Conservation (phyloP, 2,113 vertebrate genomes). For the Scartelaos histophorus region DNA sequence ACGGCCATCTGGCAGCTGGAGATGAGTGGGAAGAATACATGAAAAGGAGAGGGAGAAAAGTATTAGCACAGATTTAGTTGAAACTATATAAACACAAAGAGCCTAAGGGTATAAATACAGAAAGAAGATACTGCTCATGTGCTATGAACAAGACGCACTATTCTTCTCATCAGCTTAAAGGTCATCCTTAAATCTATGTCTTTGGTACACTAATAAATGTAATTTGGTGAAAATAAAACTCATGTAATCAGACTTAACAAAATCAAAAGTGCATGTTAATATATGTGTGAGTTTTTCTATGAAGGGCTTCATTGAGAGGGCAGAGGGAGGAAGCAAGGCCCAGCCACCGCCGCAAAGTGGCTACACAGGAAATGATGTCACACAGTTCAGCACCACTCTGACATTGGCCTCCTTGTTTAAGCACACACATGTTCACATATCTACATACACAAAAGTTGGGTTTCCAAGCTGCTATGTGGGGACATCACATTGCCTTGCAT, state of each 20-base stretch:
- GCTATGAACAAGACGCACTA: background rate
- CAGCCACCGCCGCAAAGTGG: slow-evolving; percentile 67
- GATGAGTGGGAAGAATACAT: slow-evolving; percentile 45
- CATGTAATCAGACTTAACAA: slow-evolving; percentile 6
- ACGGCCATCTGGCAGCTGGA: slow-evolving; percentile 94
- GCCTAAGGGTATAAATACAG: slow-evolving; percentile 12
- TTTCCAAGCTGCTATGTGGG: background rate
- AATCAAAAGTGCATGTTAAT: slow-evolving; percentile 18
- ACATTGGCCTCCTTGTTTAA: slow-evolving; percentile 76
- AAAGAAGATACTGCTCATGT: background rate
- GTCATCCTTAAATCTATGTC: too few species aligned
- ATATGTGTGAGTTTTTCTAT: slow-evolving; percentile 35
- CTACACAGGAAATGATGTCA: slow-evolving; percentile 79
- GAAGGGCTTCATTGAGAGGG: slow-evolving; percentile 76
- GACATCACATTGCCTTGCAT: background rate
- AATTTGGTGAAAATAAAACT: slow-evolving; percentile 3
- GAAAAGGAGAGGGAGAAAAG: slow-evolving; percentile 17
- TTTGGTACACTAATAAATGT: background rate
- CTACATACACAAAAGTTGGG: slow-evolving; percentile 32
- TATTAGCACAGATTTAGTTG: slow-evolving; percentile 31
- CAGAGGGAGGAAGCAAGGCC: slow-evolving; percentile 70
- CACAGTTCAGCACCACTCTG: slow-evolving; percentile 61
- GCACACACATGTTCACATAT: slow-evolving; percentile 17
- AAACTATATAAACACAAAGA: slow-evolving; percentile 26
- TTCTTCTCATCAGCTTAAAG: background rate